A percentile compares a stretch with the other conserved stretches of the same genome.
phyloP scores from a whole-genome alignment of 1,140 invertebrate species.

The Trichonephila clavata region DNA sequence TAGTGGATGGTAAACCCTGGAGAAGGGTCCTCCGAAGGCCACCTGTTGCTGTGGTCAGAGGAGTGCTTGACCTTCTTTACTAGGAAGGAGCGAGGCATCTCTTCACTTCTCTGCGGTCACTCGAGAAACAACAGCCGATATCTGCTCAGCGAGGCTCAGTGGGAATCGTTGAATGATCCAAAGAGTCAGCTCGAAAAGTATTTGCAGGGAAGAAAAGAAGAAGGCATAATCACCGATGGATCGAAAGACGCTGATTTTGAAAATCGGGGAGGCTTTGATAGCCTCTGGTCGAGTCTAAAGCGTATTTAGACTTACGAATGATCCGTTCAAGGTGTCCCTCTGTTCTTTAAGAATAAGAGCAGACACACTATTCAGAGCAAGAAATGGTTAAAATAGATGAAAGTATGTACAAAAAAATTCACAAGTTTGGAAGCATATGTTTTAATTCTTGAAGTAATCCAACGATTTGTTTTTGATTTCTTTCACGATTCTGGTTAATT shows the following conservation, averaged over 20 bases:
- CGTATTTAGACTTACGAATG: no score
- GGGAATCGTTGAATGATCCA: neutral
- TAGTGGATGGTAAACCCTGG: slow-evolving; percentile 50
- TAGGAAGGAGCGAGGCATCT: slow-evolving; percentile 81
- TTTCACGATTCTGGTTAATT: no score
- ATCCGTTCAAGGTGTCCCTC: no score
- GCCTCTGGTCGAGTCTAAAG: no score
- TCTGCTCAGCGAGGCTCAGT: neutral
- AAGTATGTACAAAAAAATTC: no score
- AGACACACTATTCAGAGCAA: no score
- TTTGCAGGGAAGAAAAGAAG: neutral
- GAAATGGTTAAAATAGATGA: no score
- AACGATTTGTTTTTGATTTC: no score
- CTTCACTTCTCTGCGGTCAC: slow-evolving; percentile 12
- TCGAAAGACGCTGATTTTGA: neutral
- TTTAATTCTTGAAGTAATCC: no score
- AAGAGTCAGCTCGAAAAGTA: neutral
- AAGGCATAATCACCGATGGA: neutral
- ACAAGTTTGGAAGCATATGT: no score
- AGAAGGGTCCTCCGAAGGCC: slow-evolving; percentile 46
- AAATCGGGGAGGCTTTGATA: neutral
- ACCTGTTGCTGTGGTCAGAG: slow-evolving; percentile 68
- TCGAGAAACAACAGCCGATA: neutral
- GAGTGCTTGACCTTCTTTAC: slow-evolving; percentile 80
- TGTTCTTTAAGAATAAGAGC: no score